Percentiles rank a stretch among this genome's conserved stretches.
phyloP scores from a whole-genome alignment of 2,888 invertebrate species.

The Agrenia bidenticulata region DNA sequence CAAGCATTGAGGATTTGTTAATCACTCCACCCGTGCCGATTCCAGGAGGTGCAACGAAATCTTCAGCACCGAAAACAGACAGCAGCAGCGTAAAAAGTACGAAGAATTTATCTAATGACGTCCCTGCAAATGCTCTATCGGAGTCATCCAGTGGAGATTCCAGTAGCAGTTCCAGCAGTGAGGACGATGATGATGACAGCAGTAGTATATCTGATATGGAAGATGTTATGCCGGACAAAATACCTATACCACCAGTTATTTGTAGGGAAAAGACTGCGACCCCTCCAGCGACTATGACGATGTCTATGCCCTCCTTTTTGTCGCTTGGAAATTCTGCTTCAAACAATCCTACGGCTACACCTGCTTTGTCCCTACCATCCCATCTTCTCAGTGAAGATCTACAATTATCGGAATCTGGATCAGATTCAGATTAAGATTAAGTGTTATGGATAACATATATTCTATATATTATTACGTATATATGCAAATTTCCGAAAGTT shows the following conservation, averaged over 20 bases:
- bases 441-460: too few relatives aligned
- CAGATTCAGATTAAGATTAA: constrained; percentile 56
- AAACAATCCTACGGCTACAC: not conserved
- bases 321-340: not conserved
- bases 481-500: too few relatives aligned
- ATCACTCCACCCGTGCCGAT: constrained; percentile 27
- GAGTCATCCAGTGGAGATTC: constrained; percentile 57
- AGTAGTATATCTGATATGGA: constrained; percentile 23
- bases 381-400: constrained; percentile 79
- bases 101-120: constrained; percentile 12
- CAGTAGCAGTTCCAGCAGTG: constrained; percentile 57
- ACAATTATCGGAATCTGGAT: constrained; percentile 81
- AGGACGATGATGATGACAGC: constrained; percentile 58
- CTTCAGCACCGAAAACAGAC: constrained; percentile 62
- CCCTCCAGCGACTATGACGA: constrained; percentile 20
- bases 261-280: constrained; percentile 12
- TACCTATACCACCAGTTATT: constrained; percentile 27
- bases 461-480: too few relatives aligned
- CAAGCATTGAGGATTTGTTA: constrained; percentile 46
- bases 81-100: constrained; percentile 60
- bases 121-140: constrained; percentile 61
- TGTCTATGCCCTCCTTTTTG: not conserved
- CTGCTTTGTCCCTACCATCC: constrained; percentile 59
- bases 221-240: constrained; percentile 38
- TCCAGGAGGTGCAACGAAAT: constrained; percentile 15